Conservation (phyloP, 30 jellyfish, hydroid and myxozoan species). For the Aurelia sp. region DNA sequence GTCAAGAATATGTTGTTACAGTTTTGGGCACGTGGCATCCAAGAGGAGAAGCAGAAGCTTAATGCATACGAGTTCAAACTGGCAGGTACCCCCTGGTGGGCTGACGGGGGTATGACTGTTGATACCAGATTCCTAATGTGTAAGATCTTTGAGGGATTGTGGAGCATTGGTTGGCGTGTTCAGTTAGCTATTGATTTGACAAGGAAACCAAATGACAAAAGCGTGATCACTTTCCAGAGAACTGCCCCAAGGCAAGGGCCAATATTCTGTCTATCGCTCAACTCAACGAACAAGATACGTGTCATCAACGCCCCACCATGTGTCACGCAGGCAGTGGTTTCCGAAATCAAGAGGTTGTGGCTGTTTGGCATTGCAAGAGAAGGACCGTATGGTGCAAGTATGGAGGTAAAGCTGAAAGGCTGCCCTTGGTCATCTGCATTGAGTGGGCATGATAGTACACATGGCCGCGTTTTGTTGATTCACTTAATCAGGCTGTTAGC, state of each 20-base stretch:
- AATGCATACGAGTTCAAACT: slow-evolving; percentile 57
- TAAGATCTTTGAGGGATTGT: slow-evolving; percentile 45
- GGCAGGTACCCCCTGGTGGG: slow-evolving; percentile 78
- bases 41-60: slow-evolving; percentile 28
- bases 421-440: slow-evolving; percentile 49
- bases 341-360: slow-evolving; percentile 40
- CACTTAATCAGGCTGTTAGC: slow-evolving; percentile 27
- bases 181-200: slow-evolving; percentile 54
- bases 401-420: slow-evolving; percentile 55
- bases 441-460: slow-evolving; percentile 49
- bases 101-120: slow-evolving; percentile 32
- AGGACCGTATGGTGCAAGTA: not conserved
- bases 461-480: slow-evolving; percentile 50
- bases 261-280: slow-evolving; percentile 48
- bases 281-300: slow-evolving; percentile 43
- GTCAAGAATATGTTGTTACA: slow-evolving; percentile 1
- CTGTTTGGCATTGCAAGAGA: slow-evolving; percentile 32
- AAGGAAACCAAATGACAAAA: slow-evolving; percentile 37
- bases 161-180: slow-evolving; percentile 55
- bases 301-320: slow-evolving; percentile 65
- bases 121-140: slow-evolving; percentile 25
- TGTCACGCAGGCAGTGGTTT: slow-evolving; percentile 16
- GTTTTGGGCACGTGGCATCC: slow-evolving; percentile 55
- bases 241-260: slow-evolving; percentile 34
- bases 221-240: slow-evolving; percentile 44